Percentiles rank a stretch among this genome's conserved stretches.
Evolutionary conservation across 2,113 vertebrate genomes (phyloP).

Genomic region (Leucosticte australis): DNA sequence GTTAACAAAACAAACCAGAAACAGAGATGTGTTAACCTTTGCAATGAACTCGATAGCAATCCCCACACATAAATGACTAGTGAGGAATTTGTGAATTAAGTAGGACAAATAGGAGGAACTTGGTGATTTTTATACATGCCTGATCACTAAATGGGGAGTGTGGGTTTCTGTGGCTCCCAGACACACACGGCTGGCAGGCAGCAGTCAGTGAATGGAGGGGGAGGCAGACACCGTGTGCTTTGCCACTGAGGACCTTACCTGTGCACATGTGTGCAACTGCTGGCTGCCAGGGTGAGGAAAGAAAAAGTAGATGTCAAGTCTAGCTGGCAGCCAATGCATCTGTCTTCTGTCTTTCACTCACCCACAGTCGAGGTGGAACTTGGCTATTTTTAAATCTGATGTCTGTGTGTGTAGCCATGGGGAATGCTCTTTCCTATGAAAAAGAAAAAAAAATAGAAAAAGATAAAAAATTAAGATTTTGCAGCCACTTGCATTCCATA

Average conservation of each 20-base stretch:
- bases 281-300: constrained; percentile 36
- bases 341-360: constrained; percentile 66
- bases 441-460: background rate
- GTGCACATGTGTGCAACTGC: background rate
- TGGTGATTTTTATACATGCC: background rate
- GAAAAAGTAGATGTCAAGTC: constrained; percentile 52
- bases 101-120: background rate
- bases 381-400: constrained; percentile 56
- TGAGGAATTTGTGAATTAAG: background rate
- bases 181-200: background rate
- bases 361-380: constrained; percentile 38
- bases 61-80: background rate
- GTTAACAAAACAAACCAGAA: background rate
- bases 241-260: background rate
- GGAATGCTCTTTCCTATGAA: constrained; percentile 24
- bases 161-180: background rate
- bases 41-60: background rate
- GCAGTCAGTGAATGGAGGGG: background rate
- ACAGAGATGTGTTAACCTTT: background rate
- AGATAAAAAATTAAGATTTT: background rate
- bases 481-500: background rate
- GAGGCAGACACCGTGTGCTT: background rate
- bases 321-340: constrained; percentile 59
- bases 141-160: background rate
- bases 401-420: constrained; percentile 40